These are phyloP conservation scores for Martes martes DNA, from an alignment of 2,113 vertebrate genomes.

Conservation along the genomic window DNA sequence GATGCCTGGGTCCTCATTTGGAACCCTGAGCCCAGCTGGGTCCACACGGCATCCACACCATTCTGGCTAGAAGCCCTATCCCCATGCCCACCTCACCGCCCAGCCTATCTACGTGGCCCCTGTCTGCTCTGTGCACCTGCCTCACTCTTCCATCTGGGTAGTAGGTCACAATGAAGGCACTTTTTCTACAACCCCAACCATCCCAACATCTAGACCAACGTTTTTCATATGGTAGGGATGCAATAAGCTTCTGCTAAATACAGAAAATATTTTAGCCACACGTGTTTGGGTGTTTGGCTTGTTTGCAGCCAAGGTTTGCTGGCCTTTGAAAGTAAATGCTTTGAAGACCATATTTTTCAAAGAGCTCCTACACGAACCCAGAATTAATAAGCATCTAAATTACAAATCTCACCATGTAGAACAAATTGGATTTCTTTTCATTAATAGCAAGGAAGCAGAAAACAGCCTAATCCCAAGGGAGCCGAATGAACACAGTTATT, in stretches of 20 bases:
- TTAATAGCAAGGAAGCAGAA: slow-evolving; percentile 84
- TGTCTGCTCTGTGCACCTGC: neutral
- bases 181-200: neutral
- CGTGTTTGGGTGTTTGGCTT: slow-evolving; percentile 49
- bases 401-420: slow-evolving; percentile 82
- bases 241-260: slow-evolving; percentile 46
- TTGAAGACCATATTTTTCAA: slow-evolving; percentile 76
- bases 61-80: neutral
- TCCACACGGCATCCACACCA: neutral
- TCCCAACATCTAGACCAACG: neutral
- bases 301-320: slow-evolving; percentile 66
- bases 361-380: slow-evolving; percentile 66
- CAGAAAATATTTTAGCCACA: slow-evolving; percentile 49
- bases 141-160: neutral
- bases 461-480: slow-evolving; percentile 77
- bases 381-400: slow-evolving; percentile 84
- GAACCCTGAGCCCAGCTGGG: neutral
- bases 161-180: neutral
- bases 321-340: slow-evolving; percentile 76
- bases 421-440: slow-evolving; percentile 85
- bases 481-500: slow-evolving; percentile 76
- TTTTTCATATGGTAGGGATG: neutral
- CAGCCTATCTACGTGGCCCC: neutral
- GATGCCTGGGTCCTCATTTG: neutral
- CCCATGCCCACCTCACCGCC: neutral